Percentiles rank a stretch among this genome's conserved stretches.
phyloP scores from a whole-genome alignment of 2,797 vertebrate genomes.

The Enteromius afrohamiltoni region DNA sequence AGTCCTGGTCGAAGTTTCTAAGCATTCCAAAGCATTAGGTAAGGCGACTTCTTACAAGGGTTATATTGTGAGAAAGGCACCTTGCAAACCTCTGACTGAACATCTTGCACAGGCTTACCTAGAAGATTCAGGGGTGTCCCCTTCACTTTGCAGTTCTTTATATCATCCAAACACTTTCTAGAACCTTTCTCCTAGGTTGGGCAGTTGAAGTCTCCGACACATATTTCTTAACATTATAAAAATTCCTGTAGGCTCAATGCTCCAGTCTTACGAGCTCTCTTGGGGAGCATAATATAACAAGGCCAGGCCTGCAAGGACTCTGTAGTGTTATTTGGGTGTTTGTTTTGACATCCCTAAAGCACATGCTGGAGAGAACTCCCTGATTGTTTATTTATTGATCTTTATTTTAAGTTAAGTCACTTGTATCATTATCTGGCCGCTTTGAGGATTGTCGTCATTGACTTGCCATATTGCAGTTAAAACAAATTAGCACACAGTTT shows the following conservation, averaged over 20 bases:
- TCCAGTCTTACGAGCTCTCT: slow-evolving; percentile 73
- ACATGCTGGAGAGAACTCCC: slow-evolving; percentile 52
- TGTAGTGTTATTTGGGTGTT: slow-evolving; percentile 69
- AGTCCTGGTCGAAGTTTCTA: slow-evolving; percentile 16
- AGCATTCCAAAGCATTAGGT: slow-evolving; percentile 23
- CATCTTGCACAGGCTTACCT: slow-evolving; percentile 38
- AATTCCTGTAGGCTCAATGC: slow-evolving; percentile 72
- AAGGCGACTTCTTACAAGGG: slow-evolving; percentile 32
- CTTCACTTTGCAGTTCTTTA: slow-evolving; percentile 65
- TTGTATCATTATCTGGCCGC: slow-evolving; percentile 66
- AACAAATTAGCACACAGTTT: slow-evolving; percentile 35
- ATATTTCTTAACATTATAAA: slow-evolving; percentile 79
- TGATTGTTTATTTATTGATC: slow-evolving; percentile 63
- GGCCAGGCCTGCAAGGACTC: slow-evolving; percentile 73
- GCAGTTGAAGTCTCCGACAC: slow-evolving; percentile 75
- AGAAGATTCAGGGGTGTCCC: slow-evolving; percentile 62
- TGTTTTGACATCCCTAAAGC: slow-evolving; percentile 52
- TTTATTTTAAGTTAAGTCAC: slow-evolving; percentile 64
- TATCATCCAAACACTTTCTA: slow-evolving; percentile 70
- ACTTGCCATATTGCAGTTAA: slow-evolving; percentile 65
- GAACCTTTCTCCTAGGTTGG: slow-evolving; percentile 61
- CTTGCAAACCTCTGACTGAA: slow-evolving; percentile 12
- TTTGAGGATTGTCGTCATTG: slow-evolving; percentile 62
- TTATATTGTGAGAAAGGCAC: slow-evolving; percentile 18
- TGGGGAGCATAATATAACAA: slow-evolving; percentile 71